Base-by-base conservation (phyloP, 2,797 vertebrate genomes). In the Molossus molossus region DNA sequence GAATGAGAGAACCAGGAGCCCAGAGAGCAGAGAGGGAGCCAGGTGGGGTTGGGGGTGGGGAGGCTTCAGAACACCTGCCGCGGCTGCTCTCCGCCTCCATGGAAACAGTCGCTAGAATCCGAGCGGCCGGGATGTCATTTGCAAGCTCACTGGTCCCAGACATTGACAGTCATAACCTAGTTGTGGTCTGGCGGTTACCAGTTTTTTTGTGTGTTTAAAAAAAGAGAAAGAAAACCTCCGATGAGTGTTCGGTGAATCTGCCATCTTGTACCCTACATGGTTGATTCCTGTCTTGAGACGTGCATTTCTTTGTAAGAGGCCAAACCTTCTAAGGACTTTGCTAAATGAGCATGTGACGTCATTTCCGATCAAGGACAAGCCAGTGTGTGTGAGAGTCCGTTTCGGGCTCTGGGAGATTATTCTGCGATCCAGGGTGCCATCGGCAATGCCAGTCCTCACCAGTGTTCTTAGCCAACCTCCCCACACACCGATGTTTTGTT, bases 351-450 rank as follows among this genome's bases (percentile, higher is more conserved):
- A 48, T 67, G 79, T 94, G 95, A 87, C 86, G 93, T 81, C 93
- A 94, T 97, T 96, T 96, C 97, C 96, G 96, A 97, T 98, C 96
- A 75, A 98, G 98, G 97, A 96, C 95, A 90, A 97, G 94, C 60
- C 83, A 81, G 97, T 94, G 96, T 97, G 94, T 97, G 79, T 12
- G 69, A 23, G 65, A 91, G 96, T 98, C 97, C 98, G 97, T 98
- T 96, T 97, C 98, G 97, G 98, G 98, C 98, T 98, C 98, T 97
- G 97, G 98, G 98, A 98, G 98, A 98, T 98, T 97, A 96, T 93
- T 97, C 98, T 97, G 98, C 94, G 89, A 97, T 98, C 98, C 98
- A 98, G 98, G 98, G 98, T 98, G 98, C 98, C 98, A 98, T 98
- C 97, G 94, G 98, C 94, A 94, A 96, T 86, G 67, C 95, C 98